Evolutionary conservation across 2,113 vertebrate species (phyloP), one percentile per base, ranked within the genome.

Genomic region (Cettia cetti): DNA sequence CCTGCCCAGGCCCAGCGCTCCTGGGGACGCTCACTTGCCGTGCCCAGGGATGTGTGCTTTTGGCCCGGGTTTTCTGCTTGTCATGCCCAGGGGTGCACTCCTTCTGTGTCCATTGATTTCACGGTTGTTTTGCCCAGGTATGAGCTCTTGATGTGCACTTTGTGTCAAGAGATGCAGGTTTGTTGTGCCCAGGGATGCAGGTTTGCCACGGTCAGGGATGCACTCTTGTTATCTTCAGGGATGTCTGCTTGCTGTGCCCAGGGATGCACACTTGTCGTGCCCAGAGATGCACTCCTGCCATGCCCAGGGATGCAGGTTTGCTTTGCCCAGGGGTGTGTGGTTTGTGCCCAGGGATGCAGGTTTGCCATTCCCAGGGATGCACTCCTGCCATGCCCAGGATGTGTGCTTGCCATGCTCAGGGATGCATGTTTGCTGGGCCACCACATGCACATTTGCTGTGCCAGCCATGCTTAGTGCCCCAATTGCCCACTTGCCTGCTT

Each of bases 401-500:
- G 1, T 21, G 11, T 8, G 9, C 9, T 69, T 60, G 31, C 45
- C 0, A 0, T 42, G 56, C 28, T 42, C 40, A 42, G 40, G 40
- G 22, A 13, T 57, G 27, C 13, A 6, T 2, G 0, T n/a, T 53
- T 13, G 20, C 54, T 28, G 1, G 17, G 63, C 60, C 53, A 7
- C 72, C 27, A 2, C 5, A 7, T 24, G n/a, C n/a, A n/a, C n/a
- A n/a, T n/a, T n/a, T n/a, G n/a, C n/a, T n/a, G 47, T 50, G 65
- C 53, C 53, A 56, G 44, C 74, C 16, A 1, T 11, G 3, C 22
- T 45, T 12, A 40, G 21, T 49, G 49, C 66, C 76, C 63, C 2
- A 0, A 0, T 5, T 63, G 24, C 66, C 86, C 10, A 0, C 27
- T 57, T 23, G 7, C 33, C 30, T 59, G 61, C 24, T 16, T 35